Conservation (phyloP, 2,888 invertebrate genomes). For the Heliconius sara region DNA sequence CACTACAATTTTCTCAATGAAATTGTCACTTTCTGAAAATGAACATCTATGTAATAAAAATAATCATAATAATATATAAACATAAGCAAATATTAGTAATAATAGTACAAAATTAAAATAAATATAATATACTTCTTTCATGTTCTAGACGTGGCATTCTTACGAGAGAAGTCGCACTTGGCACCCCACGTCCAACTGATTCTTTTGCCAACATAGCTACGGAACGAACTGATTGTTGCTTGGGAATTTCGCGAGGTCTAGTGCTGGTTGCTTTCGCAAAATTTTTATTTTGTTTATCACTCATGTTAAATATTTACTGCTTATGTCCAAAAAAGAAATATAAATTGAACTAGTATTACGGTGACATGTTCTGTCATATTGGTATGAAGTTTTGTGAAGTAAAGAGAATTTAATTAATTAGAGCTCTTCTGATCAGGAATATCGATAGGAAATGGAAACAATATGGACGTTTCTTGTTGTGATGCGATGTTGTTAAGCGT, state of each 20-base stretch:
- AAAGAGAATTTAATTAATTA: not conserved
- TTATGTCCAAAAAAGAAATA: not conserved
- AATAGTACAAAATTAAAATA: not conserved
- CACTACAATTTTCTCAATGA: slow-evolving; percentile 57
- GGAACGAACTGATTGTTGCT: not conserved
- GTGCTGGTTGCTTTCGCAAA: not conserved
- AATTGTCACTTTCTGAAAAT: slow-evolving; percentile 54
- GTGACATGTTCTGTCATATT: slow-evolving; percentile 9
- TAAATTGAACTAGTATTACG: not conserved
- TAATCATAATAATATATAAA: not conserved
- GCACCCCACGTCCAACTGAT: not conserved
- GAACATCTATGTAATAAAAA: slow-evolving; percentile 8
- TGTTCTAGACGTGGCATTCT: slow-evolving; percentile 38
- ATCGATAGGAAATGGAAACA: slow-evolving; percentile 67
- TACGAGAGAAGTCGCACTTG: not conserved
- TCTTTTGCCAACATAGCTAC: slow-evolving; percentile 18
- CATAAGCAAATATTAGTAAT: not conserved
- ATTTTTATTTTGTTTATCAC: slow-evolving; percentile 22
- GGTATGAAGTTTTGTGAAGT: not conserved
- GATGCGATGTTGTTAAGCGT: slow-evolving; percentile 62
- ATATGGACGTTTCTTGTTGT: slow-evolving; percentile 57
- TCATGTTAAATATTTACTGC: slow-evolving; percentile 9
- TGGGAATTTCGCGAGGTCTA: not conserved
- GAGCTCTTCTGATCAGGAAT: slow-evolving; percentile 48
- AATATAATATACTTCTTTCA: slow-evolving; percentile 24